Conservation (phyloP, 2,797 vertebrate genomes). For the Hafferia zeledoni region DNA sequence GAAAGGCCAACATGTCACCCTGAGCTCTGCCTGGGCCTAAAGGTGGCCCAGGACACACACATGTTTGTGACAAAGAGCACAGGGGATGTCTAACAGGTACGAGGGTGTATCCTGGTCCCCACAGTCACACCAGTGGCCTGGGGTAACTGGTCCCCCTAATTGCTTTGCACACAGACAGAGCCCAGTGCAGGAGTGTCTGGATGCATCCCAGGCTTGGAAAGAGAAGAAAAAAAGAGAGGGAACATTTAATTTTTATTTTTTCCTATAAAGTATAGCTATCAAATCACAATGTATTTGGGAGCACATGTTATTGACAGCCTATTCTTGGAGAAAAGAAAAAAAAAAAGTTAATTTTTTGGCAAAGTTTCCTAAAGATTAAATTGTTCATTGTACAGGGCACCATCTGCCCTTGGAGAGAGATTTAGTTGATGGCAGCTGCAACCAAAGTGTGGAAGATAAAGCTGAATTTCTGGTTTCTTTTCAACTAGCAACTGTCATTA, state of each 20-base stretch:
- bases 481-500: slow-evolving; percentile 61
- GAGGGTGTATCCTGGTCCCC: background rate
- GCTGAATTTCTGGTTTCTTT: slow-evolving; percentile 73
- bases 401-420: slow-evolving; percentile 80
- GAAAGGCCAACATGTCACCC: too few relatives aligned
- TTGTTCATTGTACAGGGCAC: slow-evolving; percentile 81
- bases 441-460: slow-evolving; percentile 73
- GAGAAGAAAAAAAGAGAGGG: background rate
- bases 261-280: slow-evolving; percentile 66
- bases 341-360: slow-evolving; percentile 71
- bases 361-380: slow-evolving; percentile 80
- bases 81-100: background rate
- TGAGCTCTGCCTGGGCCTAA: background rate
- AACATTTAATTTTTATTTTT: slow-evolving; percentile 45
- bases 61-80: background rate
- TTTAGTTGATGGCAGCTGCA: slow-evolving; percentile 75
- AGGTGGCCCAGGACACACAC: background rate
- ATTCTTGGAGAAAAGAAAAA: slow-evolving; percentile 56
- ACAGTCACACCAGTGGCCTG: background rate
- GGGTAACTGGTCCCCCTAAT: background rate
- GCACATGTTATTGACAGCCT: slow-evolving; percentile 79
- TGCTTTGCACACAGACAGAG: background rate
- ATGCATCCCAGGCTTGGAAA: slow-evolving; percentile 15
- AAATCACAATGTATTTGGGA: slow-evolving; percentile 69
- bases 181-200: background rate